Percentiles rank a stretch among this genome's conserved stretches.
phyloP scores from a whole-genome alignment of 2,888 invertebrate species.

The Pseudococcus longispinus region DNA sequence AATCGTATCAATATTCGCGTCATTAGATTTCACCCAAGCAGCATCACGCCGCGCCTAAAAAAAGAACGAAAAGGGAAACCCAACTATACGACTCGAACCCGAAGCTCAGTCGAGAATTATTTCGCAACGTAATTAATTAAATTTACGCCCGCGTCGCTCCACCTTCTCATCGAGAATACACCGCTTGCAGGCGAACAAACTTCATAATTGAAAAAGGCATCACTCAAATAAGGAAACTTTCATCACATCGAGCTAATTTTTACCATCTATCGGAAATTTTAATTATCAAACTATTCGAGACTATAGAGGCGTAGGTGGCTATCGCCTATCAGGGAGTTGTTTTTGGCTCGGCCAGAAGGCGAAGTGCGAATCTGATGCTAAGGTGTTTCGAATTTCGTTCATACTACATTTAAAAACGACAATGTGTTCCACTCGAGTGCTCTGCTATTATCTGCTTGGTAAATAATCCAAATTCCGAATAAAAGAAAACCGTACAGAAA shows the following conservation, averaged over 20 bases:
- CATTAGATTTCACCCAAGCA: neutral
- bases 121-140: conserved; percentile 17
- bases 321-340: neutral
- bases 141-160: neutral
- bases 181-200: neutral
- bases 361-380: neutral
- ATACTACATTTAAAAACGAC: conserved; percentile 46
- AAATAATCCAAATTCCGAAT: conserved; percentile 48
- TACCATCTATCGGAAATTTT: conserved; percentile 12
- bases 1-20: conserved; percentile 12
- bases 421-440: conserved; percentile 51
- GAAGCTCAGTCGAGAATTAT: neutral
- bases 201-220: conserved; percentile 18
- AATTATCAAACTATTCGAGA: neutral
- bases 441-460: conserved; percentile 58
- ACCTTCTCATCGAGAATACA: neutral
- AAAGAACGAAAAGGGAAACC: neutral
- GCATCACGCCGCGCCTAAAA: neutral
- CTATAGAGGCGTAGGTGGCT: neutral
- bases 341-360: neutral
- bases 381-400: conserved; percentile 8
- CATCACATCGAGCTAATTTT: neutral
- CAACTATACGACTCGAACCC: neutral
- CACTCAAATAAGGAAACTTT: neutral
- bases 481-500: conserved; percentile 11